Conservation (phyloP, 2,113 vertebrate genomes). For the Ameiurus melas region DNA sequence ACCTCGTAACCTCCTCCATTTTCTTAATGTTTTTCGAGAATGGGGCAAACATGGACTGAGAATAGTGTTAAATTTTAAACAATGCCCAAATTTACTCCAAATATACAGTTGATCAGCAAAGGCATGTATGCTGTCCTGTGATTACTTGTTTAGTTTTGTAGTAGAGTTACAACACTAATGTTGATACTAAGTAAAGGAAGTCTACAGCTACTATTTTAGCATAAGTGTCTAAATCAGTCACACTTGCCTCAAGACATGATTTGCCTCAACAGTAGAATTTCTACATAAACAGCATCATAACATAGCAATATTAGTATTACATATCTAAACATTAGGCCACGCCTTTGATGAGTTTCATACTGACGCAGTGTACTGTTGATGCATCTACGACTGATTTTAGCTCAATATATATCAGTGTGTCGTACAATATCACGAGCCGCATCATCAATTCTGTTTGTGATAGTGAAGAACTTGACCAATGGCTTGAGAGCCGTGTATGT, state of each 20-base stretch:
- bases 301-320: neutral
- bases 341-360: neutral
- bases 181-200: neutral
- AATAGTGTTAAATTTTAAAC: neutral
- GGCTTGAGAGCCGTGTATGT: too few relatives aligned
- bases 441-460: neutral
- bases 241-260: neutral
- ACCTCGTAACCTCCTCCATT: constrained; percentile 41
- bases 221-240: neutral
- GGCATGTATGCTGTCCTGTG: too few relatives aligned
- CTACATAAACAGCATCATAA: neutral
- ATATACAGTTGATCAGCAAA: too few relatives aligned
- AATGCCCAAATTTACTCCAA: neutral
- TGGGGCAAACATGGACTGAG: neutral
- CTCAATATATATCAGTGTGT: neutral
- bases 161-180: neutral
- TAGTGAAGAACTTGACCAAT: neutral
- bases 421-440: neutral
- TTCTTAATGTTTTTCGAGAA: neutral
- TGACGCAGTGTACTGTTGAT: neutral
- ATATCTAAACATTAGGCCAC: neutral
- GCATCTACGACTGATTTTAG: neutral
- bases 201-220: neutral
- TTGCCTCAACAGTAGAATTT: too few relatives aligned
- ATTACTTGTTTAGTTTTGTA: neutral